Evolutionary conservation across 1,140 invertebrate genomes (phyloP).

Genomic region (Ganaspis sp.): DNA sequence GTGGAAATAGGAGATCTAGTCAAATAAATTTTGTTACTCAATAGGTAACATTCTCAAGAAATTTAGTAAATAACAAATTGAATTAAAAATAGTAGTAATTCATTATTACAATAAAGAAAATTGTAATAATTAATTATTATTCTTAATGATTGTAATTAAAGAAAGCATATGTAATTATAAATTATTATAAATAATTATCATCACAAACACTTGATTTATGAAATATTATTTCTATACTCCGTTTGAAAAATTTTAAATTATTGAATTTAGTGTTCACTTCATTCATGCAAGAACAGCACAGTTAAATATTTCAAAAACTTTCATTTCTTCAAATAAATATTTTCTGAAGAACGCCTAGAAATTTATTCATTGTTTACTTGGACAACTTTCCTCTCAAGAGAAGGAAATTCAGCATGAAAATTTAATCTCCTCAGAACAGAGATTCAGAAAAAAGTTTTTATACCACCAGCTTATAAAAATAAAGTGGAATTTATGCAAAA

Average conservation of each 20-base stretch:
- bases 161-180: too few species aligned
- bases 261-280: too few species aligned
- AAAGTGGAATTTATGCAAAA: not conserved
- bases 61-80: not conserved
- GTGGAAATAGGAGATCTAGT: not conserved
- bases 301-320: too few species aligned
- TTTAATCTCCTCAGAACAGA: not conserved
- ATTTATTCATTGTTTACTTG: not conserved
- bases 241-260: too few species aligned
- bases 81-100: not conserved
- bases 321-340: not conserved
- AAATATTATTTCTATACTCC: too few species aligned
- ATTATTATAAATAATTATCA: too few species aligned
- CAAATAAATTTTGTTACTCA: not conserved
- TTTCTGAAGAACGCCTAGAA: not conserved
- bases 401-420: slow-evolving; percentile 9
- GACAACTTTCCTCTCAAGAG: not conserved
- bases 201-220: too few species aligned
- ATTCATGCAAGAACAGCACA: too few species aligned
- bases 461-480: not conserved
- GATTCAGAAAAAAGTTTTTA: slow-evolving; percentile 5
- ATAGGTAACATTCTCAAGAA: not conserved
- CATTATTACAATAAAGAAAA: not conserved
- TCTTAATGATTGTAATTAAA: too few species aligned
- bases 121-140: too few species aligned